phyloP scores from a whole-genome alignment of 1,140 invertebrate genomes.

The Penaeus chinensis region DNA sequence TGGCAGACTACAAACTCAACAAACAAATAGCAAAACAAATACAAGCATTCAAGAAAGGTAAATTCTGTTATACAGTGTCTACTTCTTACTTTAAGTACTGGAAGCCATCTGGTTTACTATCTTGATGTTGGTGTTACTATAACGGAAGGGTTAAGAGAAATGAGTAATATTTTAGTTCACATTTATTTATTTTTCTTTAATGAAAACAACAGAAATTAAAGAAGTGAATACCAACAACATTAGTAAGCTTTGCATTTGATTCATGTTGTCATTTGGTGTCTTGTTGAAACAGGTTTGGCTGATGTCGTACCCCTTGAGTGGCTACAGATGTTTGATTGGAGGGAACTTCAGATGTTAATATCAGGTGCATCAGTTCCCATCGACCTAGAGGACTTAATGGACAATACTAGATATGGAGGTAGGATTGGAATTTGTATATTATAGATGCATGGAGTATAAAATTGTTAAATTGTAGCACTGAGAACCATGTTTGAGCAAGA shows the following conservation, averaged over 20 bases:
- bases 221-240: too few species aligned
- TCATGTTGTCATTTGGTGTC: not conserved
- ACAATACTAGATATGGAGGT: slow-evolving; percentile 85
- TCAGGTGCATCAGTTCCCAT: slow-evolving; percentile 93
- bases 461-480: slow-evolving; percentile 41
- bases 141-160: too few species aligned
- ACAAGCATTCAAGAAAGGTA: slow-evolving; percentile 80
- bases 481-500: not conserved
- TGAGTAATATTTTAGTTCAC: too few species aligned
- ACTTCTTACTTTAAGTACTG: not conserved
- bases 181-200: too few species aligned
- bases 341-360: slow-evolving; percentile 93
- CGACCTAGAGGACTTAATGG: slow-evolving; percentile 88
- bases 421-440: not conserved
- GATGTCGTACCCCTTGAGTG: slow-evolving; percentile 91
- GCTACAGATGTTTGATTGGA: slow-evolving; percentile 94
- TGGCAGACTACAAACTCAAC: slow-evolving; percentile 96
- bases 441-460: not conserved
- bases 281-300: slow-evolving; percentile 76
- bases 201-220: too few species aligned
- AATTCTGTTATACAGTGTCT: slow-evolving; percentile 21
- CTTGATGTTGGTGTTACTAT: too few species aligned
- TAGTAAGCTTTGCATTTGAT: too few species aligned
- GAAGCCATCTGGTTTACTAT: too few species aligned
- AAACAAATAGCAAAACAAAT: slow-evolving; percentile 90